phyloP scores from a whole-genome alignment of 2,113 vertebrate species.

The Menura novaehollandiae region DNA sequence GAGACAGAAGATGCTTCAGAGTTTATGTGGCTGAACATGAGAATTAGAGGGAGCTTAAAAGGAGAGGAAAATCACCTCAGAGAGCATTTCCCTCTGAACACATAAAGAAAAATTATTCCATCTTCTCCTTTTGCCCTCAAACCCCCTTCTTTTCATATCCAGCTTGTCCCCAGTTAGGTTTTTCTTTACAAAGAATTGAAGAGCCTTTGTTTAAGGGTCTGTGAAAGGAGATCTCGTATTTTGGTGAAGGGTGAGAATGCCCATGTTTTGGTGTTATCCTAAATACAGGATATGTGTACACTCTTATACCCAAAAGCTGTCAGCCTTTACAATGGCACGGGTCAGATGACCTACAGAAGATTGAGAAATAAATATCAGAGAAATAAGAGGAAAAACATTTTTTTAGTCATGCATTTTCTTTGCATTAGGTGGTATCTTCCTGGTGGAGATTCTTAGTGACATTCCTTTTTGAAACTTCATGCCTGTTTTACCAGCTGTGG shows the following conservation, averaged over 20 bases:
- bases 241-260: neutral
- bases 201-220: neutral
- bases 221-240: neutral
- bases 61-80: neutral
- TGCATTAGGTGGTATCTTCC: neutral
- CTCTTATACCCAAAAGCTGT: neutral
- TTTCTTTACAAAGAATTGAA: neutral
- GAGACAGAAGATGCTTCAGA: neutral
- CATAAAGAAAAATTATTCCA: neutral
- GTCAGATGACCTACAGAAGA: neutral
- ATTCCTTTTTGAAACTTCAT: neutral
- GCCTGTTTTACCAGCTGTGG: neutral
- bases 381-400: neutral
- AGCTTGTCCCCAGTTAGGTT: neutral
- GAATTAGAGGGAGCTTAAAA: neutral
- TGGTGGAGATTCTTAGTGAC: neutral
- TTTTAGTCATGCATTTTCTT: slow-evolving; percentile 21
- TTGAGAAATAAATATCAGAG: neutral
- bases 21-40: neutral
- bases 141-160: neutral
- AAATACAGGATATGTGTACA: neutral
- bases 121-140: neutral
- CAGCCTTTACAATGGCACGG: neutral
- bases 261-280: neutral
- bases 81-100: neutral